Base-by-base conservation (phyloP, 2,888 invertebrate genomes). In the Sinopyrophorus schimmeli region DNA sequence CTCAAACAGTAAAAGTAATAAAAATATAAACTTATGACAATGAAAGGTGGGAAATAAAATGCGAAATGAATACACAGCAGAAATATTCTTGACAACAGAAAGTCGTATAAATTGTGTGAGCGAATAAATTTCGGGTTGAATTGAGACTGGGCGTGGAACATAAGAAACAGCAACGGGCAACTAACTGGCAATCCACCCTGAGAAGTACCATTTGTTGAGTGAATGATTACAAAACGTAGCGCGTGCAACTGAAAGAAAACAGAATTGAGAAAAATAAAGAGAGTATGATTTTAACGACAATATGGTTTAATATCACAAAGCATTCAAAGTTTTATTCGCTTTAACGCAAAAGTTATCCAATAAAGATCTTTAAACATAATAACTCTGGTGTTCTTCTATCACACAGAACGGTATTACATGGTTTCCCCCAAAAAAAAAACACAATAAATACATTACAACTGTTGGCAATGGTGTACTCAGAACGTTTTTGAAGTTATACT, bases 191-290 rank as follows among this genome's bases (percentile, higher is more conserved):
- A 62, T 64, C 58, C 59, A 60, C 60, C 49, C 58, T 59, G 58
- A 63, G 61, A 66, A 67, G 65, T 64, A 63, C 63, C 63, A 64
- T 68, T 67, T 66, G 65, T 66, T 64, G 62, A 62, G 59, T 65
- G 63, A 64, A 65, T 61, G 64, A 66, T 65, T 65, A 64, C 67
- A 61, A 63, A 67, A 65, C 60, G 61, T 54, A 59, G 53, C 60
- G 63, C 60, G 63, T 63, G 64, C 56, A 57, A 56, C 59, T 62
- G 61, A 64, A 60, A 61, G 57, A 51, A 30, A 48, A 28, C 49
- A 27, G 21, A 24, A 30, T 37, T 30, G 38, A 16, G 17, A 26
- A 23, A 37, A 26, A 18, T 39, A 24, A 31, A 34, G n/a, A n/a
- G 17, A 42, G 32, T 34, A 35, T 40, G 38, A 47, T 37, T 30